phyloP scores from a whole-genome alignment of 2,113 vertebrate species.

The Tauraco erythrolophus region DNA sequence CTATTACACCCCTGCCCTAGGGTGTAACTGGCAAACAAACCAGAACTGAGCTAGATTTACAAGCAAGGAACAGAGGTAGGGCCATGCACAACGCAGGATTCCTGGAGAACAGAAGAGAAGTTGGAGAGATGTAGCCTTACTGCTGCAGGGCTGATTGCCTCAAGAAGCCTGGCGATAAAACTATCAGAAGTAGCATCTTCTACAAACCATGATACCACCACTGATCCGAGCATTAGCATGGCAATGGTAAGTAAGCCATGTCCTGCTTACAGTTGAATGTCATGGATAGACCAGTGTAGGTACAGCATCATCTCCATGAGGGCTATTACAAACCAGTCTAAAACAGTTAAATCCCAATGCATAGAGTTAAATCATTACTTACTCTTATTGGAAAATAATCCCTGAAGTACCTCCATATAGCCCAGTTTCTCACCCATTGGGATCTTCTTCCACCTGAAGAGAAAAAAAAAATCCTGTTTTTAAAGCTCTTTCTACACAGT shows the following conservation, averaged over 20 bases:
- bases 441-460: slow-evolving; percentile 91
- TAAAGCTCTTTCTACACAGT: neutral
- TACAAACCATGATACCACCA: neutral
- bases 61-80: neutral
- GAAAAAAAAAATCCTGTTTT: neutral
- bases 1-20: neutral
- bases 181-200: neutral
- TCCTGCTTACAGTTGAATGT: neutral
- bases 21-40: neutral
- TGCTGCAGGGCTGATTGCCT: neutral
- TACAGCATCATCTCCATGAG: neutral
- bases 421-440: slow-evolving; percentile 94
- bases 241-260: neutral
- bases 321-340: neutral
- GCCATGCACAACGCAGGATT: neutral
- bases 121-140: neutral
- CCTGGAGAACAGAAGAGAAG: neutral
- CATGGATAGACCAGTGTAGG: neutral
- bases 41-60: neutral
- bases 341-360: neutral
- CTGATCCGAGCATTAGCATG: neutral
- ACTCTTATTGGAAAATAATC: slow-evolving; percentile 97
- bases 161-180: neutral
- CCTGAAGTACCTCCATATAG: slow-evolving; percentile 94
- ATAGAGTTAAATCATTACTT: slow-evolving; percentile 20